Evolutionary conservation across 2,113 vertebrate genomes (phyloP).

Genomic region (Machaerirhynchus nigripectus): DNA sequence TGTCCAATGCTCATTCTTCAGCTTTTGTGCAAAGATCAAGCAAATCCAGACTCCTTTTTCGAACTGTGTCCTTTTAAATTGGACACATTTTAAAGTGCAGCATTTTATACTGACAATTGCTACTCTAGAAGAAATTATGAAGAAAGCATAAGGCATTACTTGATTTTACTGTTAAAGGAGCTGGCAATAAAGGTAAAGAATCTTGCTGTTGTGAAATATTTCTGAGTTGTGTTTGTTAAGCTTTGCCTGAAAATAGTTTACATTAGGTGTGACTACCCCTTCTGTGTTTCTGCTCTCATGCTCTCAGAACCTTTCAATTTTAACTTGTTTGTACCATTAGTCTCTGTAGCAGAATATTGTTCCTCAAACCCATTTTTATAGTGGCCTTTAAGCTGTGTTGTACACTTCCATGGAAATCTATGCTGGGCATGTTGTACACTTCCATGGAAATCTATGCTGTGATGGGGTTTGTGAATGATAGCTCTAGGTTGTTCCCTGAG

Average conservation of each 20-base stretch:
- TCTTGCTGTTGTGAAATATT: neutral
- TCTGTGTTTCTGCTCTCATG: neutral
- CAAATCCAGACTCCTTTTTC: neutral
- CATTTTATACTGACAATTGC: slow-evolving; percentile 10
- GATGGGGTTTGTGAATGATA: neutral
- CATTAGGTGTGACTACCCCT: neutral
- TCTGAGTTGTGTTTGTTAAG: neutral
- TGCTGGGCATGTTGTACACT: neutral
- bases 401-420: neutral
- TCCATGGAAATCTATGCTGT: neutral
- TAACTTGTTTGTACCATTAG: neutral
- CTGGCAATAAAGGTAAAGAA: slow-evolving; percentile 15
- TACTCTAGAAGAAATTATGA: neutral
- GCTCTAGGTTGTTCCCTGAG: neutral
- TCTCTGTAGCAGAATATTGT: neutral
- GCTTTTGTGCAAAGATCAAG: slow-evolving; percentile 5
- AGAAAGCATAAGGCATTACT: neutral
- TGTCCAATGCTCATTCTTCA: neutral
- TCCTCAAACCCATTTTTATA: neutral
- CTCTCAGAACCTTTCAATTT: neutral
- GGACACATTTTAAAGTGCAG: neutral
- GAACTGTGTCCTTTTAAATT: neutral
- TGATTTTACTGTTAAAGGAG: neutral
- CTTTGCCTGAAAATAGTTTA: neutral
- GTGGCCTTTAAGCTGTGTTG: neutral